phyloP scores from a whole-genome alignment of 2,113 vertebrate genomes.

The Toxostoma redivivum region DNA sequence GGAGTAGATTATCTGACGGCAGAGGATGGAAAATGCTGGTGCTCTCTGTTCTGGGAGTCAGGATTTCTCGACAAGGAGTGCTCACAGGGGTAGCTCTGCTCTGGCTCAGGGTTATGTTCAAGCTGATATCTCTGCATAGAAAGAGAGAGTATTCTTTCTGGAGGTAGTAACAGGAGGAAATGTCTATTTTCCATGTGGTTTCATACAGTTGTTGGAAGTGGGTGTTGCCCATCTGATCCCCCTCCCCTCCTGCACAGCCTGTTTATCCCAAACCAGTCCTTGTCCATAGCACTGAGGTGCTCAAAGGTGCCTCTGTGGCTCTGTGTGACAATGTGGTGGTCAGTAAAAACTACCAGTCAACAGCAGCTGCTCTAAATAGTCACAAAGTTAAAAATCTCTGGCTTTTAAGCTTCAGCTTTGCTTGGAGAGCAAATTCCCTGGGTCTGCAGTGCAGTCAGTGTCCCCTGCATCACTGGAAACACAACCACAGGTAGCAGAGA shows the following conservation, averaged over 20 bases:
- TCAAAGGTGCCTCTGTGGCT: not conserved
- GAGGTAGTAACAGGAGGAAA: not conserved
- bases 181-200: not conserved
- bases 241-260: not conserved
- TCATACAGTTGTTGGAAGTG: not conserved
- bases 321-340: not conserved
- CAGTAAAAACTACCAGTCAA: not conserved
- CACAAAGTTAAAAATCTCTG: not conserved
- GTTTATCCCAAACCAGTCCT: not conserved
- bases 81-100: not conserved
- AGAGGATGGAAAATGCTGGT: not conserved
- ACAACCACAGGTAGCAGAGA: not conserved
- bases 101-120: not conserved
- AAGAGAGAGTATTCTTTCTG: not conserved
- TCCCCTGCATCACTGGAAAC: not conserved
- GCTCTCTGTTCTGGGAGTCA: constrained; percentile 35
- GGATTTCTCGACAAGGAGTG: constrained; percentile 54
- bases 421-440: not conserved
- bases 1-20: not conserved
- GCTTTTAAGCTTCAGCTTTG: not conserved
- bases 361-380: not conserved
- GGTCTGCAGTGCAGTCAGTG: not conserved
- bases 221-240: not conserved
- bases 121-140: not conserved
- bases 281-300: rapidly evolving